These are phyloP conservation scores for Epinephelus fuscoguttatus DNA, from an alignment of 2,113 vertebrate species.

Conservation along the genomic window DNA sequence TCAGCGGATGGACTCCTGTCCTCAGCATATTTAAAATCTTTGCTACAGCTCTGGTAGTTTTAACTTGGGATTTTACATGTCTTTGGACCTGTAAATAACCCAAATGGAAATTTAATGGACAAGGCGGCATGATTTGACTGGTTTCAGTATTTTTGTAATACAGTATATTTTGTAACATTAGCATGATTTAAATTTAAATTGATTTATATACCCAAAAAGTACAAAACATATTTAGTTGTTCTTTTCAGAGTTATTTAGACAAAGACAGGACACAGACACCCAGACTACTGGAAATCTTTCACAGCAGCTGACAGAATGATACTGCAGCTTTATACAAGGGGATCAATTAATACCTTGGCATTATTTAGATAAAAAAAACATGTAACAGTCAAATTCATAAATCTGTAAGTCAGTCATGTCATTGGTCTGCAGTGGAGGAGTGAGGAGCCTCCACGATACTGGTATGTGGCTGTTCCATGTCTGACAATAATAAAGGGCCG, in stretches of 20 bases:
- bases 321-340: neutral
- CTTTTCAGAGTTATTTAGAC: neutral
- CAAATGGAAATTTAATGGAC: neutral
- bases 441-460: neutral
- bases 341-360: too few species aligned
- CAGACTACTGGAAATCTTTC: neutral
- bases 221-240: neutral
- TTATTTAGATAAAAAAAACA: neutral
- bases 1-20: neutral
- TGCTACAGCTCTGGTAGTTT: neutral
- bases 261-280: neutral
- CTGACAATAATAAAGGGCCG: neutral
- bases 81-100: neutral
- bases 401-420: neutral
- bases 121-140: neutral
- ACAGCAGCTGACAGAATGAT: neutral
- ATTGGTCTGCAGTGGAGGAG: neutral
- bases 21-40: neutral
- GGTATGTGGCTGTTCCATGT: neutral
- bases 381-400: neutral
- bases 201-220: neutral
- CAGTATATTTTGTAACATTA: neutral
- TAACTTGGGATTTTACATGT: neutral
- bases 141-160: neutral
- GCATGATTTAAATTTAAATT: neutral